Evolutionary conservation across 2,797 vertebrate genomes (phyloP).

Genomic region (Propithecus deckenii): DNA sequence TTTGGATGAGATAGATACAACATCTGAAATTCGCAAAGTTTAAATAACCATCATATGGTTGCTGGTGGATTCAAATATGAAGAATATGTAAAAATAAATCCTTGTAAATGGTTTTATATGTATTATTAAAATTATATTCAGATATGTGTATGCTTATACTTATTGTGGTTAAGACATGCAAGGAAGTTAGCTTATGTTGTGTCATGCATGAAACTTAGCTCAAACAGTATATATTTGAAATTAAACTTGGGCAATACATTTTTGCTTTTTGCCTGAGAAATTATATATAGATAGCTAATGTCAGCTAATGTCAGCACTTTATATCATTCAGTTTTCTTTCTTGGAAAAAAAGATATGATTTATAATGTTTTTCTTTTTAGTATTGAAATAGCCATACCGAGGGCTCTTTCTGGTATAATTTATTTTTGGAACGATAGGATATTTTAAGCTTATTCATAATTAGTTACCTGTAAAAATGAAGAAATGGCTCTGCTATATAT

Average conservation of each 20-base stretch:
- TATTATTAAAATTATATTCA: conserved; percentile 1
- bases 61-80: background rate
- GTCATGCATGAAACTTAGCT: background rate
- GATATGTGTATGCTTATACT: background rate
- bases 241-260: background rate
- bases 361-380: background rate
- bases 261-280: background rate
- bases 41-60: background rate
- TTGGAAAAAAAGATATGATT: conserved; percentile 4
- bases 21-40: background rate
- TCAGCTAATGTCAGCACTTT: conserved; percentile 24
- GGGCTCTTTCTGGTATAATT: conserved; percentile 28
- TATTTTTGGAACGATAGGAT: conserved; percentile 38
- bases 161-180: background rate
- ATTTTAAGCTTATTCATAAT: conserved; percentile 63
- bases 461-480: conserved; percentile 58
- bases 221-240: background rate
- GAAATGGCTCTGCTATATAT: background rate
- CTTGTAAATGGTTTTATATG: background rate
- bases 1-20: conserved; percentile 12
- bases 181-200: background rate
- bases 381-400: background rate
- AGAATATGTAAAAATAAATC: background rate
- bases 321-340: background rate
- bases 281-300: background rate